phyloP scores from a whole-genome alignment of 2,113 vertebrate genomes.

The Odocoileus hemionus region DNA sequence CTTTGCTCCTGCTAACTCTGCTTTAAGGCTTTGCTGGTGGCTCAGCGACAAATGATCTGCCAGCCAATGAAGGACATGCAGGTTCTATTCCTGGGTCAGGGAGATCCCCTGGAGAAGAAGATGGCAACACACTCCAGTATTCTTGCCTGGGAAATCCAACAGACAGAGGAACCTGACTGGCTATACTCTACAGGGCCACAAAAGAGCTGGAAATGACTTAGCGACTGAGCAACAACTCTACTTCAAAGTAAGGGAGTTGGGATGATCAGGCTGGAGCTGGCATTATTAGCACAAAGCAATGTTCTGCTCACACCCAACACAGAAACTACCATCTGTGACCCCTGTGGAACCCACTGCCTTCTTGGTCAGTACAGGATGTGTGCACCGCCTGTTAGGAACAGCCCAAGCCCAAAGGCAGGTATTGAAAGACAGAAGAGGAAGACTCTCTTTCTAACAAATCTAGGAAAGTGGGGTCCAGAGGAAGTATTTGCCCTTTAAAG shows the following conservation, averaged over 20 bases:
- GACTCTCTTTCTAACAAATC: not conserved
- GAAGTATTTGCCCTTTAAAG: not conserved
- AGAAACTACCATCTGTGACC: not conserved
- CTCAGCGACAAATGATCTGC: not conserved
- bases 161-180: not conserved
- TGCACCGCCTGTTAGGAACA: not conserved
- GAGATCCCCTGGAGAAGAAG: not conserved
- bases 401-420: not conserved
- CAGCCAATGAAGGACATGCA: not conserved
- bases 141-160: not conserved
- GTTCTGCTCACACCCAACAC: not conserved
- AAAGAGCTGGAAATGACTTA: not conserved
- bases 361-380: not conserved
- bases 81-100: not conserved
- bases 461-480: not conserved
- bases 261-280: not conserved
- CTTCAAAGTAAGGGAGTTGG: not conserved
- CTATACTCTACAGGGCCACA: not conserved
- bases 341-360: not conserved
- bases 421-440: not conserved
- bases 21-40: not conserved
- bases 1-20: not conserved
- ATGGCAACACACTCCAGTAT: not conserved
- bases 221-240: not conserved
- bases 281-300: not conserved